A percentile compares a stretch with the other conserved stretches of the same genome.
Conservation (phyloP, 2,113 vertebrate genomes). For the Gallinago paraguaiae region DNA sequence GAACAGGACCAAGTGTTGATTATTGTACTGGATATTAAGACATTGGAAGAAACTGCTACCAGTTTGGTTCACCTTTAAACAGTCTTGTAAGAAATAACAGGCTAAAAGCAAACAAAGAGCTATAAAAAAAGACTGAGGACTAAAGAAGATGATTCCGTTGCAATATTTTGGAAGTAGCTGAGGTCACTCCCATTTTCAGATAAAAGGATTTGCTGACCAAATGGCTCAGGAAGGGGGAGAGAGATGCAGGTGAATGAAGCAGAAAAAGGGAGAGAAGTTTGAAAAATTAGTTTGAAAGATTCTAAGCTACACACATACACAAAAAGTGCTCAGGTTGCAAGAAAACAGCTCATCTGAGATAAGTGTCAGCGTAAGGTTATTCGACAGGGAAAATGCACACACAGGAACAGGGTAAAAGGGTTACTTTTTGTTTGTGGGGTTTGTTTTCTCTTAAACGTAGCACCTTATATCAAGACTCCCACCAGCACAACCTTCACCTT, state of each 20-base stretch:
- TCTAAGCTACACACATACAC: background rate
- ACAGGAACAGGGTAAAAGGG: accelerated
- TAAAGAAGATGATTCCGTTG: background rate
- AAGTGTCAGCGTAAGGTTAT: background rate
- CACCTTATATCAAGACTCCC: background rate
- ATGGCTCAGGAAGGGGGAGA: background rate
- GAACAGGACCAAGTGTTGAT: background rate
- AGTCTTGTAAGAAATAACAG: background rate
- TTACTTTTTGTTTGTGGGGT: background rate
- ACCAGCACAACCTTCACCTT: background rate
- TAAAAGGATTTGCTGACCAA: background rate
- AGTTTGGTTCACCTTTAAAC: background rate
- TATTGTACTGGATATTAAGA: background rate
- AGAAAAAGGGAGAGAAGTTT: background rate
- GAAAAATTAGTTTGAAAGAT: background rate
- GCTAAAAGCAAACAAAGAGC: background rate
- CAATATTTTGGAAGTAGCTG: background rate
- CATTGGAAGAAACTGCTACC: background rate
- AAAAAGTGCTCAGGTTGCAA: background rate
- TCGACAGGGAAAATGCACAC: accelerated
- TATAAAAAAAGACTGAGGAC: background rate
- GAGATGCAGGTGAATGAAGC: background rate
- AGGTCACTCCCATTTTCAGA: background rate
- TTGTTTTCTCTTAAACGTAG: background rate
- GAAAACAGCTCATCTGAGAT: background rate